Conservation (phyloP, 1,140 invertebrate species). For the Aphis craccivora region DNA sequence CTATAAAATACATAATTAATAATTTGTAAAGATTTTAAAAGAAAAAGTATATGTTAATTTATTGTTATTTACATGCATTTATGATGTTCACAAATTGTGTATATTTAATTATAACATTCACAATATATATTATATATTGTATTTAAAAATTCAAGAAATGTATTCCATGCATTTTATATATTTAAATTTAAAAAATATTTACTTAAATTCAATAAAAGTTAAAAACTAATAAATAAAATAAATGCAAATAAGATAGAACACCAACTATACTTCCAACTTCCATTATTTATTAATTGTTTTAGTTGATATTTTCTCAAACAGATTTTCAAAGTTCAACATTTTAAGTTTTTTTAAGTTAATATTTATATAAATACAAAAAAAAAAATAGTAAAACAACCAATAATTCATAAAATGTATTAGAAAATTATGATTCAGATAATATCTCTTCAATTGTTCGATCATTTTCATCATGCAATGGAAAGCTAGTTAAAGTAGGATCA, state of each 20-base stretch:
- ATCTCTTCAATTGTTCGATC: constrained; percentile 72
- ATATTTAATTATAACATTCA: background rate
- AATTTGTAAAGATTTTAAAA: background rate
- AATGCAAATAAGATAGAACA: background rate
- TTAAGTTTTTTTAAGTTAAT: background rate
- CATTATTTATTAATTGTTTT: background rate
- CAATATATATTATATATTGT: background rate
- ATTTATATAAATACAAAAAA: background rate
- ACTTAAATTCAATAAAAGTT: background rate
- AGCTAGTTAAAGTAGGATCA: constrained; percentile 69
- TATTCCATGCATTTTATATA: background rate
- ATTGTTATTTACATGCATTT: background rate
- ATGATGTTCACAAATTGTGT: background rate
- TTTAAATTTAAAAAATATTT: background rate
- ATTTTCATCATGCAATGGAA: constrained; percentile 70
- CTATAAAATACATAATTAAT: background rate
- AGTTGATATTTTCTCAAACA: background rate
- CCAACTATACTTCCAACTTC: background rate
- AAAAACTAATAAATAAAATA: background rate
- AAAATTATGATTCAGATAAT: constrained; percentile 68
- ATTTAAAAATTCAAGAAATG: background rate
- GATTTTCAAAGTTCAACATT: background rate
- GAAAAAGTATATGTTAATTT: background rate
- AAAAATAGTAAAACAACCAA: background rate
- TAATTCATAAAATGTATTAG: background rate